These are phyloP conservation scores for Tigriopus californicus DNA, from an alignment of 2,888 invertebrate species.

Conservation along the genomic window DNA sequence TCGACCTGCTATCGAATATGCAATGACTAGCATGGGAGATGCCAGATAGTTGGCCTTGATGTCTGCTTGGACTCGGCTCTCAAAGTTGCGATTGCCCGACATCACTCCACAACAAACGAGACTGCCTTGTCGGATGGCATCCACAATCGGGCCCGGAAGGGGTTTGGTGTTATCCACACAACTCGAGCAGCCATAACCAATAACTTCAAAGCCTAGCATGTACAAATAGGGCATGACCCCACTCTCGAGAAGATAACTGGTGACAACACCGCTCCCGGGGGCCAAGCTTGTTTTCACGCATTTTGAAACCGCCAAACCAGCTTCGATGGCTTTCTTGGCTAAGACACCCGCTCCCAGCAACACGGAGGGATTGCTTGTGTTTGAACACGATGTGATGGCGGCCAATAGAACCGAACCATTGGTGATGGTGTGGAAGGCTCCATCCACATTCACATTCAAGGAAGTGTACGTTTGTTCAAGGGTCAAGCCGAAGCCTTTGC, in stretches of 20 bases:
- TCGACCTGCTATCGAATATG: conserved; percentile 88
- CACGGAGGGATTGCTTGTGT: conserved; percentile 92
- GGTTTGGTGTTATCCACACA: conserved; percentile 98
- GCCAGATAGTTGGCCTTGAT: conserved; percentile 94
- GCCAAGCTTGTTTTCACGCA: conserved; percentile 94
- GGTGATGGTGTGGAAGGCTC: conserved; percentile 50
- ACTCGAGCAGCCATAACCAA: conserved; percentile 99
- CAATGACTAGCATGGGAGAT: conserved; percentile 88
- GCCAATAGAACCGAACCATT: conserved; percentile 93
- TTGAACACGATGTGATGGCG: conserved; percentile 94
- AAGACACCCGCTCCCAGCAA: conserved; percentile 91
- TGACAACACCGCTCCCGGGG: conserved; percentile 86
- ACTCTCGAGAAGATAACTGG: conserved; percentile 70
- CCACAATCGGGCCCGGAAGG: conserved; percentile 69
- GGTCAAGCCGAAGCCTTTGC: conserved; percentile 64
- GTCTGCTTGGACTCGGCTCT: conserved; percentile 90
- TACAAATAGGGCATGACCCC: conserved; percentile 74
- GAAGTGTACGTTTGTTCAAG: conserved; percentile 40
- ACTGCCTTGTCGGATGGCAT: conserved; percentile 66
- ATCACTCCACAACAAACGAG: conserved; percentile 87
- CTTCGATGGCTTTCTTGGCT: conserved; percentile 82
- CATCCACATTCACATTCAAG: conserved; percentile 61
- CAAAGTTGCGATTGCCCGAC: conserved; percentile 94
- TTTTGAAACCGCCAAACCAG: conserved; percentile 67
- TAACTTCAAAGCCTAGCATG: conserved; percentile 74